phyloP scores from a whole-genome alignment of 2,888 invertebrate species.

The Cylindroiulus punctatus region DNA sequence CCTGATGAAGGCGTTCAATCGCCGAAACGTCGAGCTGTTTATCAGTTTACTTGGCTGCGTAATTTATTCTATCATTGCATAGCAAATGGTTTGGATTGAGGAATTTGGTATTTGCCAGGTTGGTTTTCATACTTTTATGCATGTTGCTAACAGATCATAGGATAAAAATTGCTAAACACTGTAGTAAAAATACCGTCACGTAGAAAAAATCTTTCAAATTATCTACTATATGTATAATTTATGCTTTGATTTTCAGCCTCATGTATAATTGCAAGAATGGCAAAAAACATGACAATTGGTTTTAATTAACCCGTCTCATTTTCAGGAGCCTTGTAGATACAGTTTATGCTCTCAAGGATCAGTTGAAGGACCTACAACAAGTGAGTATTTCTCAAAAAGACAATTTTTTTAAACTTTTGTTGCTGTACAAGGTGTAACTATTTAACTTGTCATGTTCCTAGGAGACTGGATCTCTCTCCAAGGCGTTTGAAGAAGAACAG shows the following conservation, averaged over 20 bases:
- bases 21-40: no score
- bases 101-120: neutral
- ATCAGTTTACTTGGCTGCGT: no score
- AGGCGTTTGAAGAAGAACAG: slow-evolving; percentile 77
- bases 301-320: no score
- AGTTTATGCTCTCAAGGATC: slow-evolving; percentile 79
- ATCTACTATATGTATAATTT: neutral
- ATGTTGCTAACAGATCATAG: neutral
- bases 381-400: slow-evolving; percentile 64
- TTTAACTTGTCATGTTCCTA: slow-evolving; percentile 43
- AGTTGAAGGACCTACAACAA: slow-evolving; percentile 76
- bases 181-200: neutral
- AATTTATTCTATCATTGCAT: no score
- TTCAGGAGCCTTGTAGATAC: slow-evolving; percentile 79
- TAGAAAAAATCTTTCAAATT: neutral
- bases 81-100: neutral
- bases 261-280: neutral
- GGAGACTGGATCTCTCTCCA: slow-evolving; percentile 68
- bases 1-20: no score
- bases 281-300: neutral
- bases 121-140: slow-evolving; percentile 36
- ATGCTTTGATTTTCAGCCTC: neutral
- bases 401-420: neutral
- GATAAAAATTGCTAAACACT: neutral
- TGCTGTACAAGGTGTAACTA: neutral